Conservation (phyloP, 2,113 vertebrate species). For the Cyanoderma ruficeps region DNA sequence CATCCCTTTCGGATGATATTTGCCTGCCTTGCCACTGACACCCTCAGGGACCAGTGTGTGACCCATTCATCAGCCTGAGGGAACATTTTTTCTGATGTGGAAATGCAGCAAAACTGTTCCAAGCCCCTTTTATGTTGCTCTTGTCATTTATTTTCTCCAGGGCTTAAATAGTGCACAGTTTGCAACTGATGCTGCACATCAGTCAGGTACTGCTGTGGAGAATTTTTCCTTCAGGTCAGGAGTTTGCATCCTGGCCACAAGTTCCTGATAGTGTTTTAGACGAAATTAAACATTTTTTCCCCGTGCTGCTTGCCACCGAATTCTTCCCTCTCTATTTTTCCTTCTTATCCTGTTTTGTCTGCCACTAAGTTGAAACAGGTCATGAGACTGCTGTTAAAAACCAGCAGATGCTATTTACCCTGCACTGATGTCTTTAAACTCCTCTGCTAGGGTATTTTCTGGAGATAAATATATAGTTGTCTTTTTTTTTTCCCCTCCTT, state of each 20-base stretch:
- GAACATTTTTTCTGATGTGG: slow-evolving; percentile 13
- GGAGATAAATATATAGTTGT: not conserved
- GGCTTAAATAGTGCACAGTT: not conserved
- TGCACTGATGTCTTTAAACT: not conserved
- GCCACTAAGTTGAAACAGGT: not conserved
- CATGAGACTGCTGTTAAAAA: slow-evolving; percentile 19
- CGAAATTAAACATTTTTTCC: not conserved
- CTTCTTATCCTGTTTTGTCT: slow-evolving; percentile 25
- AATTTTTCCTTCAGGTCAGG: not conserved
- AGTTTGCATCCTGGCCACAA: not conserved
- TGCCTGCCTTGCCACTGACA: not conserved
- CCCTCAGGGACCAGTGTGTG: not conserved
- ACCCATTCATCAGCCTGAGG: slow-evolving; percentile 11
- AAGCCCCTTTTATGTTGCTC: not conserved
- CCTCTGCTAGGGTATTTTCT: slow-evolving; percentile 2
- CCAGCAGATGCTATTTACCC: slow-evolving; percentile 20
- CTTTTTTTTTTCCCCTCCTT: not conserved
- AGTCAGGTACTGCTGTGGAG: not conserved
- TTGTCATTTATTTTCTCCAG: not conserved
- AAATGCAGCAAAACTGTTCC: not conserved
- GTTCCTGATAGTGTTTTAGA: not conserved
- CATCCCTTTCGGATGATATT: not conserved
- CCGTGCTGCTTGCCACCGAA: not conserved
- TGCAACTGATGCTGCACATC: not conserved
- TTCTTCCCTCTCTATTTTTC: slow-evolving; percentile 20